Evolutionary conservation across 1,140 invertebrate species (phyloP), one percentile per base, ranked within the genome.

Genomic region (Leguminivora glycinivorella): DNA sequence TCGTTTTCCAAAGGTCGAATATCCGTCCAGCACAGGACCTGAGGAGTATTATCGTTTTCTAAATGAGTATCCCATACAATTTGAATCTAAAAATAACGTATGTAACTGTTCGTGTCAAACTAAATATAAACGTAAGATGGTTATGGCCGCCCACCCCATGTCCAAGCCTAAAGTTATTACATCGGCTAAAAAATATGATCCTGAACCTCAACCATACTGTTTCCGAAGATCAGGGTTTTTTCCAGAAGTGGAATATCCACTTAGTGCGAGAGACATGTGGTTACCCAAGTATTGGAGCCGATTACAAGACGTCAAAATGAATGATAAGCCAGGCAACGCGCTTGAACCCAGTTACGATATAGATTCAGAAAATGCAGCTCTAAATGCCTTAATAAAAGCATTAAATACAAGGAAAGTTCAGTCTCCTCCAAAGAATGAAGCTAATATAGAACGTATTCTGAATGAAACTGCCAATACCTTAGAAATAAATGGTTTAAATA

Each of bases 241-340:
- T 75, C 85, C 88, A 9, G 85, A 88, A 63, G 81, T 87, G 3
- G 83, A 85, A 69, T 88, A 88, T 76, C 86, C 88, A 6, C 58
- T 83, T 7, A 73, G 68, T 43, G 72, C 72, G 24, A 75, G 56
- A 34, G 86, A 88, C 43, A 81, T 76, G 7, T 84, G 83, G 84
- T 75, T 70, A 26, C 83, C 82, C 5, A 81, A 78, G 52, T 85
- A 79, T 73, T 84, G 83, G 82, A 79, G 38, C 10, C 31, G 10
- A 81, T 70, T 70, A 69, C 10, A 60, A 68, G 66, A 17, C 72
- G 71, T 71, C 17, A 29, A 63, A 63, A 29, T 6, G 2, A 52
- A 52, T 22, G 7, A 52, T 9, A 9, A 52, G 0, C 14, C n/a
- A 19, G 9, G 47, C 9, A 22, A 9, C 5, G 5, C 4, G 5